Evolutionary conservation across 1,140 invertebrate species (phyloP), one percentile per base, ranked within the genome.

Genomic region (Drosophila neocordata): DNA sequence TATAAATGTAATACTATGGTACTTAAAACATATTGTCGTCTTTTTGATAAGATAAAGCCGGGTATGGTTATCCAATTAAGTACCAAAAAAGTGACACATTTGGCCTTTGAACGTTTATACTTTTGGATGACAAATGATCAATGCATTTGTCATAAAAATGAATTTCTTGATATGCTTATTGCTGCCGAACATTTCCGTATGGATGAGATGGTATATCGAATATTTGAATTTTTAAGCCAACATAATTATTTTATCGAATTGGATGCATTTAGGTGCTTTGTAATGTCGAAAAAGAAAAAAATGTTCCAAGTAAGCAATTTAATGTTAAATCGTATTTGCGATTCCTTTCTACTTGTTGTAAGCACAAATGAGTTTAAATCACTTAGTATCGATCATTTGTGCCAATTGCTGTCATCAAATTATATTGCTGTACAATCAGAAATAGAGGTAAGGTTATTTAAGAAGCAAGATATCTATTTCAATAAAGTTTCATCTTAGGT

Each of bases 361-460:
- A 6, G 22, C 37, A 35, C 69, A 6, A 6, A 6, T 0, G 55
- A 70, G n/a, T 70, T 12, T 38, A 11, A 27, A 1, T 4, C 18
- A 11, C 27, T 70, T 4, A 5, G 37, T 1, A 4, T 44, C 0
- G 18, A 9, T 1, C 38, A 57, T 3, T 2, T 71, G n/a, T n/a
- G 12, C 37, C n/a, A 5, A 7, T 22, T 71, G 6, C 24, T 70
- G 1, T 0, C 15, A 0, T 59, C 62, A 1, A 31, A 65, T 11
- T 8, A 4, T 2, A n/a, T 70, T 35, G 24, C 13, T 27, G 56
- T 70, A 9, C 68, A 70, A 8, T 13, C 44, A 0, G 68, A 70
- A 48, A 27, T 65, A 1, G 68, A 70, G 62, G 62, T 70, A 18
- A 48, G 27, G 22, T n/a, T n/a, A n/a, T n/a, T n/a, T n/a, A 24